Evolutionary conservation across 2,113 vertebrate genomes (phyloP).

Genomic region (Aegotheles bennettii): DNA sequence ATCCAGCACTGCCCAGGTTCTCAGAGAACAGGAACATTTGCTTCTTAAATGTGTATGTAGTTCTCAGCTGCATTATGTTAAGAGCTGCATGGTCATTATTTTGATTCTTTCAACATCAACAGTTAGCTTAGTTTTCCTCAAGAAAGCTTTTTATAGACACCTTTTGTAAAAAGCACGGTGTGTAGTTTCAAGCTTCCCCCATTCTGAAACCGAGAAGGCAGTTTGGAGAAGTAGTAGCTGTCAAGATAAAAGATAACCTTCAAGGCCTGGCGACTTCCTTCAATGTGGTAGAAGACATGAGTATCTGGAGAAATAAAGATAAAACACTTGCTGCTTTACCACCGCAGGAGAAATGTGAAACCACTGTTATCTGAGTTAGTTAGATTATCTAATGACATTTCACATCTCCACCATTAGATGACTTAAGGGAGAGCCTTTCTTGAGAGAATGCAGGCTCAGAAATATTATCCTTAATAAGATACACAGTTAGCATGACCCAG

Average conservation of each 20-base stretch:
- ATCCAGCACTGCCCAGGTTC: not conserved
- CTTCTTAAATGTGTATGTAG: not conserved
- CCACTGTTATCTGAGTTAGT: not conserved
- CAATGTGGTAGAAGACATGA: slow-evolving; percentile 89
- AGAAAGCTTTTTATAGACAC: slow-evolving; percentile 69
- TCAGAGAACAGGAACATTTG: not conserved
- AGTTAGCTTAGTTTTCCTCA: slow-evolving; percentile 6
- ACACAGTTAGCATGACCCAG: not conserved
- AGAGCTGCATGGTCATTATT: not conserved
- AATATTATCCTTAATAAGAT: not conserved
- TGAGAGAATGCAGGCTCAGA: not conserved
- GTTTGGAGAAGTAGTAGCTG: slow-evolving; percentile 92
- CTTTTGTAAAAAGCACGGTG: slow-evolving; percentile 89
- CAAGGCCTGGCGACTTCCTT: slow-evolving; percentile 93
- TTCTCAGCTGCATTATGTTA: not conserved
- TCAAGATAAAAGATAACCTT: slow-evolving; percentile 90
- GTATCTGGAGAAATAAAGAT: slow-evolving; percentile 79
- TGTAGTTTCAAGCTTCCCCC: slow-evolving; percentile 91
- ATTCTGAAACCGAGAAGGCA: slow-evolving; percentile 89
- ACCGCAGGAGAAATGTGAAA: not conserved
- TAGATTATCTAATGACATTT: not conserved
- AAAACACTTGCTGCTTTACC: slow-evolving; percentile 4
- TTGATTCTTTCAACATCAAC: not conserved
- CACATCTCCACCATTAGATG: not conserved
- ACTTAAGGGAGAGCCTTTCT: not conserved